Conservation (phyloP, 2,888 invertebrate species). For the Camptogramma bilineatum region DNA sequence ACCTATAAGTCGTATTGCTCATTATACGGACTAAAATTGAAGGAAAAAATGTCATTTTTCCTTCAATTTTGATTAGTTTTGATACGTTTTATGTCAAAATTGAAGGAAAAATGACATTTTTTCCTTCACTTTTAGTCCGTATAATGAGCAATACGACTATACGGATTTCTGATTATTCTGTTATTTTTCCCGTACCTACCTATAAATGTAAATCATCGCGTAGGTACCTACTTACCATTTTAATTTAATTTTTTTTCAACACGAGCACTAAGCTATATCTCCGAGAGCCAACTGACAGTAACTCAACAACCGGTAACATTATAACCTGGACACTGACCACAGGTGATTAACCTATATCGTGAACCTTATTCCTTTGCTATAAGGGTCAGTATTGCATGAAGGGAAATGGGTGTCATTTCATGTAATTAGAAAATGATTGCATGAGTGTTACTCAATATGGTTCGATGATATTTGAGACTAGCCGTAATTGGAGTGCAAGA, state of each 20-base stretch:
- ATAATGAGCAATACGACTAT: no score
- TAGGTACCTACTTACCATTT: slow-evolving; percentile 38
- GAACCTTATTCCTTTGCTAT: slow-evolving; percentile 2
- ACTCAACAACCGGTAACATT: slow-evolving; percentile 17
- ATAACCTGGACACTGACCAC: slow-evolving; percentile 34
- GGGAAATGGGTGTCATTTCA: slow-evolving; percentile 11
- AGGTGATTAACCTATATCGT: slow-evolving; percentile 19
- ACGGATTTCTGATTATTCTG: no score
- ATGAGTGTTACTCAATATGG: slow-evolving; percentile 4
- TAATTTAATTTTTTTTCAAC: background rate
- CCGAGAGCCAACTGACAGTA: slow-evolving; percentile 25
- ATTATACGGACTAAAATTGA: no score
- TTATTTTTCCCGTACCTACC: no score
- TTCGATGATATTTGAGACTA: background rate
- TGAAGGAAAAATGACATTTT: no score
- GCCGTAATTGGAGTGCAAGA: no score
- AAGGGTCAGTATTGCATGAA: slow-evolving; percentile 14
- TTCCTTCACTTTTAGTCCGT: no score
- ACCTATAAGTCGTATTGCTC: no score
- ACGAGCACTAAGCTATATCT: slow-evolving; percentile 15
- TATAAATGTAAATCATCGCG: no score
- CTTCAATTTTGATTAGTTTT: no score
- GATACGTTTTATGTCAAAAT: no score
- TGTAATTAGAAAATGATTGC: slow-evolving; percentile 19
- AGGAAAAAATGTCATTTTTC: no score